phyloP scores from a whole-genome alignment of 2,797 vertebrate species.

The Basileuterus tristriatus region DNA sequence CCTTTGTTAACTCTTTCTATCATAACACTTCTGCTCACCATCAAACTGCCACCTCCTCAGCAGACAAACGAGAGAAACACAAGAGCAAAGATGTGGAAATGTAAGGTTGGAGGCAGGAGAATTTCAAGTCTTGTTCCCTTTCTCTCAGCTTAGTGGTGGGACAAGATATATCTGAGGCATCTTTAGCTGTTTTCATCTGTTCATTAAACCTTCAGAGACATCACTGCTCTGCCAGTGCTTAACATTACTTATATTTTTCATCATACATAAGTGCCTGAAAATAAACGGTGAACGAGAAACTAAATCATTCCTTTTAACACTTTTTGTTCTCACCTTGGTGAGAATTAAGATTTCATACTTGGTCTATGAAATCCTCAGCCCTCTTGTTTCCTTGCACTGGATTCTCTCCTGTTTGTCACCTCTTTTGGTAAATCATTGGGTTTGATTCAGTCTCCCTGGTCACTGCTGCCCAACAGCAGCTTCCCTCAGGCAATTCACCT shows the following conservation, averaged over 20 bases:
- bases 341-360: too few relatives aligned
- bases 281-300: background rate
- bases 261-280: background rate
- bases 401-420: background rate
- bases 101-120: background rate
- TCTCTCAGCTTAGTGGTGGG: background rate
- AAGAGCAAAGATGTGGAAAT: background rate
- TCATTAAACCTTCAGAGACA: background rate
- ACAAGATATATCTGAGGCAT: background rate
- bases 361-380: background rate
- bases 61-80: background rate
- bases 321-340: background rate
- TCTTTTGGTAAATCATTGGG: background rate
- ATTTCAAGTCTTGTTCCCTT: background rate
- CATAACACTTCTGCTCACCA: background rate
- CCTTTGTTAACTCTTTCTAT: background rate
- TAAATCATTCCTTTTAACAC: background rate
- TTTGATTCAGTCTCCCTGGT: background rate
- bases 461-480: background rate
- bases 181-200: background rate
- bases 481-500: background rate
- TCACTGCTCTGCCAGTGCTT: background rate
- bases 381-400: background rate
- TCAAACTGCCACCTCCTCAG: background rate
- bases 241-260: background rate